A percentile compares a stretch with the other conserved stretches of the same genome.
These are phyloP conservation scores for Pangasianodon gigas DNA, from an alignment of 2,113 vertebrate genomes.

Conservation along the genomic window DNA sequence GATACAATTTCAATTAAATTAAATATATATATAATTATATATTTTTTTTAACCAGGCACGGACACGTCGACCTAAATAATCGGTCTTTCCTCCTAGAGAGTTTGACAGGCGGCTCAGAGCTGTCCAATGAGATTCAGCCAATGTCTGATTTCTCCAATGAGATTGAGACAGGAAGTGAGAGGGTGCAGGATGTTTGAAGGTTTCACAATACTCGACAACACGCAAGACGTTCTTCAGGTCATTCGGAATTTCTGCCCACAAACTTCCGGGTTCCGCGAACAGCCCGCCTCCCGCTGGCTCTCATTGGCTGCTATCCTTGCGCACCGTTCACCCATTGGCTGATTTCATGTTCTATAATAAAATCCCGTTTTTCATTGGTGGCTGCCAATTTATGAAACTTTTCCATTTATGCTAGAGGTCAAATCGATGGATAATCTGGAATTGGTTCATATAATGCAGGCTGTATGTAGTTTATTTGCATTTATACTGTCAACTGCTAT, in stretches of 20 bases:
- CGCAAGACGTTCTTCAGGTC: slow-evolving; percentile 40
- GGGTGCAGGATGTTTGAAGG: neutral
- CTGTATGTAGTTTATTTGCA: neutral
- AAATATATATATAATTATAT: neutral
- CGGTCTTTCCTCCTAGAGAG: neutral
- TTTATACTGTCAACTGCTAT: neutral
- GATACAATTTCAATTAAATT: neutral
- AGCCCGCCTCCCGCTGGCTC: slow-evolving; percentile 1
- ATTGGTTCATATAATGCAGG: neutral
- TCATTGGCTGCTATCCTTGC: slow-evolving; percentile 2
- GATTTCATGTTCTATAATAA: neutral
- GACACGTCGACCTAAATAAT: neutral
- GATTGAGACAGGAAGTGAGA: neutral
- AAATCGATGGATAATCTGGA: neutral
- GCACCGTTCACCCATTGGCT: slow-evolving; percentile 24
- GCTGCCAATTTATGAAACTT: neutral
- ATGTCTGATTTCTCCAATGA: slow-evolving; percentile 2
- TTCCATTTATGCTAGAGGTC: neutral
- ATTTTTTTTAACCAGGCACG: neutral
- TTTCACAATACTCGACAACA: neutral
- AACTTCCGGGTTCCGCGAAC: slow-evolving; percentile 27
- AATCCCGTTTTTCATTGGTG: neutral
- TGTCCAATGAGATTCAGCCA: neutral
- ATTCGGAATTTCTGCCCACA: slow-evolving; percentile 4
- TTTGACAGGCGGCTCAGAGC: neutral